Conservation (phyloP, 2,113 vertebrate genomes). For the Cavia porcellus region DNA sequence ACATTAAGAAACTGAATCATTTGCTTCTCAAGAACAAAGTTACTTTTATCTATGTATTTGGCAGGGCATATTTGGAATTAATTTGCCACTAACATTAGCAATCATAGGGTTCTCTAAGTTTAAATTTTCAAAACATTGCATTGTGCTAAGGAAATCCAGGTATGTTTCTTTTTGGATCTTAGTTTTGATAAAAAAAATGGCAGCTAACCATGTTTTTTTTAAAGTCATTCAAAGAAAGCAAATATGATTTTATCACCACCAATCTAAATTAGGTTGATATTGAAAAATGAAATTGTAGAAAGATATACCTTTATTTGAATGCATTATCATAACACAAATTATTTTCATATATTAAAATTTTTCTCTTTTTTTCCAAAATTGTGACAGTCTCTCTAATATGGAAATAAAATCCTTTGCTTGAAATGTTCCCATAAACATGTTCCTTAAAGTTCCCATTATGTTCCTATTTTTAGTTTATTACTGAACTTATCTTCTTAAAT, state of each 20-base stretch:
- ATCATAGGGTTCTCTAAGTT: conserved; percentile 56
- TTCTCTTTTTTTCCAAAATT: neutral
- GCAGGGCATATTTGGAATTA: conserved; percentile 52
- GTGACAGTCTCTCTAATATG: neutral
- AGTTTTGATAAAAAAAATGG: conserved; percentile 30
- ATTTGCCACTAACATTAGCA: conserved; percentile 70
- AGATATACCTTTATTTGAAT: neutral
- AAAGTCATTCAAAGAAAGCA: neutral
- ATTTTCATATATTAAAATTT: neutral
- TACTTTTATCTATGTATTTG: conserved; percentile 76
- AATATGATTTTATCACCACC: neutral
- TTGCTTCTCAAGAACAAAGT: conserved; percentile 75
- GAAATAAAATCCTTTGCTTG: neutral
- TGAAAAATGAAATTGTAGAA: neutral
- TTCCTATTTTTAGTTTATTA: neutral
- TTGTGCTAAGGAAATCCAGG: neutral
- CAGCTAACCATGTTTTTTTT: conserved; percentile 7
- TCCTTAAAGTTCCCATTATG: neutral
- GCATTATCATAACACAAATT: neutral
- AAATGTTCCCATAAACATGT: neutral
- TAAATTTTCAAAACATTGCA: conserved; percentile 66
- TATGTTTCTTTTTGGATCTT: neutral
- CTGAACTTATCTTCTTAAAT: neutral
- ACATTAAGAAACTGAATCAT: conserved; percentile 67
- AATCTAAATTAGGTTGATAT: neutral